These are phyloP conservation scores for Eilema depressum DNA, from an alignment of 2,888 invertebrate genomes.

Conservation along the genomic window DNA sequence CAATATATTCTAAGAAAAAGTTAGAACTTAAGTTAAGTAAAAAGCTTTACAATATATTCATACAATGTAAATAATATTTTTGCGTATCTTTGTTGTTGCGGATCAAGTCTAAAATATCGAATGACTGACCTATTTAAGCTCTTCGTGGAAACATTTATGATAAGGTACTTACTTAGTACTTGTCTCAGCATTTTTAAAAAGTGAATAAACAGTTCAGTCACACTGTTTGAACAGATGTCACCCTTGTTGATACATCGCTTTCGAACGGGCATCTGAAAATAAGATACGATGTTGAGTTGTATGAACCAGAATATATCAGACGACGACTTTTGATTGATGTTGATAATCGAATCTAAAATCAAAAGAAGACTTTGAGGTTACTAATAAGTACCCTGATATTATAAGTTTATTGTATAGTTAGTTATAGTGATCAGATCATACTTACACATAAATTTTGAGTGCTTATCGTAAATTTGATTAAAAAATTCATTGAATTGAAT, in stretches of 20 bases:
- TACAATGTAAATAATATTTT: not conserved
- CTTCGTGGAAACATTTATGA: not conserved
- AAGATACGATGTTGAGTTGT: constrained; percentile 1
- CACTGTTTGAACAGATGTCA: constrained; percentile 20
- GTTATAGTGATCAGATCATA: too few species aligned
- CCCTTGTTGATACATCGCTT: constrained; percentile 15
- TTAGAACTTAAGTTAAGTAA: not conserved
- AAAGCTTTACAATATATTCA: not conserved
- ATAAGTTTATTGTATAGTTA: too few species aligned
- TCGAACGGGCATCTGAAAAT: constrained; percentile 8
- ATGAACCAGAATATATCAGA: not conserved
- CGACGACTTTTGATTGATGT: not conserved
- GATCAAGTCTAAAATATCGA: not conserved
- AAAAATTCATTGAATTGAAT: too few species aligned
- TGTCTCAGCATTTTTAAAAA: constrained; percentile 1
- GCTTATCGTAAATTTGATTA: too few species aligned
- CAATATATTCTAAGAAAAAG: not conserved
- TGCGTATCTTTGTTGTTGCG: not conserved
- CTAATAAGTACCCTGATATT: too few species aligned
- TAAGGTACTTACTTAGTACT: not conserved
- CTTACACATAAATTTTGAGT: too few species aligned
- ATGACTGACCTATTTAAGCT: not conserved
- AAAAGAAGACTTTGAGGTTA: too few species aligned
- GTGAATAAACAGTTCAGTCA: not conserved
- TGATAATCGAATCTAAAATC: too few species aligned